Base-by-base conservation (phyloP, 1,140 invertebrate species). In the Chymomyza costata region DNA sequence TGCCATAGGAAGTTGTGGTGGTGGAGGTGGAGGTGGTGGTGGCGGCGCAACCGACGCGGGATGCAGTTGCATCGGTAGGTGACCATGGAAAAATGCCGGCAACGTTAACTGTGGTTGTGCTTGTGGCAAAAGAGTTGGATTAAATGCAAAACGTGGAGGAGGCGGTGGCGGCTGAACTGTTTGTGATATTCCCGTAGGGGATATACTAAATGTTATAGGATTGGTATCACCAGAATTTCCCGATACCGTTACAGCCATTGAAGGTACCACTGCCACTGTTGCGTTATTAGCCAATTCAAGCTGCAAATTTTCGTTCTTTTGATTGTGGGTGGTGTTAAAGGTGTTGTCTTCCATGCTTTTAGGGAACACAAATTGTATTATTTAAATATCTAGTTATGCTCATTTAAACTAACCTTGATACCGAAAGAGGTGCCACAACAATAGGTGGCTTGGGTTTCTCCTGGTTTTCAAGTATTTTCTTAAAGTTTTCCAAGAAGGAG, bases 401-500 rank as follows among this genome's bases (percentile, higher is more conserved):
- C 8, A 8, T 2, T 1, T 25, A 3, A 2, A 7, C 52, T 41
- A 16, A 76, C 82, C 65, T 71, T 17, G 61, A 34, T 13, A 48
- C 32, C 8, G 50, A 39, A 0, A 48, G 28, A 0, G 65, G 52
- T 15, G 50, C 28, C 8, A 87, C 80, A 1, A 86, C 66, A 10
- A 86, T 81, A 3, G 55, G 60, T 39, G 65, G 80, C 3, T 87
- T 58, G 2, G 73, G 85, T 30, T 86, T 86, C 38, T 86, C 85
- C 62, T 71, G 76, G 46, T 87, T 86, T 62, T 87, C 89, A 1
- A 90, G 87, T 53, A 93, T 87, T 80, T 91, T 91, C 65, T 90
- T 92, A 65, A 93, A 93, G 49, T 93, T 91, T 68, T 93, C 91
- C 19, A 93, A 66, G 78, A 93, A 93, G 55, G 90, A 92, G 10